phyloP scores from a whole-genome alignment of 2,888 invertebrate genomes.

The Drosophila subquinaria region DNA sequence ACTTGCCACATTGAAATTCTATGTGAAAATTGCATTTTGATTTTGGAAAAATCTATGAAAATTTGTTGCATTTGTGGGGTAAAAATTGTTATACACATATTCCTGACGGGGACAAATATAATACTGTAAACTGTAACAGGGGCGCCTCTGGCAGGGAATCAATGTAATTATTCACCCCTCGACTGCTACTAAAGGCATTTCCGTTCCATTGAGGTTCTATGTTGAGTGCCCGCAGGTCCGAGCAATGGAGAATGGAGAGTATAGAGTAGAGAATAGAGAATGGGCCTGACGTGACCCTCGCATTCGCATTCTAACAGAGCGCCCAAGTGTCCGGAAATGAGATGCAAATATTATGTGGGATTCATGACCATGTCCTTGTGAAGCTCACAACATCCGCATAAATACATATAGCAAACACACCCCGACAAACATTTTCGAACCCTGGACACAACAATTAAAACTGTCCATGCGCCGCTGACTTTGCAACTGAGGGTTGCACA shows the following conservation, averaged over 20 bases:
- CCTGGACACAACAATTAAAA: slow-evolving; percentile 66
- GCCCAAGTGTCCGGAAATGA: slow-evolving; percentile 85
- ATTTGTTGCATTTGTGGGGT: slow-evolving; percentile 18
- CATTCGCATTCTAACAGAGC: slow-evolving; percentile 36
- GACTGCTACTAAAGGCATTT: slow-evolving; percentile 65
- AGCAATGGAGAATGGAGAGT: not conserved
- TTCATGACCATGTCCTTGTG: slow-evolving; percentile 83
- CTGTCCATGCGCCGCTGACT: slow-evolving; percentile 69
- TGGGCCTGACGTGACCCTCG: slow-evolving; percentile 58
- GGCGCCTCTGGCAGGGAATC: slow-evolving; percentile 54
- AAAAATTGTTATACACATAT: slow-evolving; percentile 5
- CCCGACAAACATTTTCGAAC: slow-evolving; percentile 33
- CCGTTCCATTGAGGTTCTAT: slow-evolving; percentile 54
- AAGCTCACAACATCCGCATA: slow-evolving; percentile 51
- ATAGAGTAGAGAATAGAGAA: not conserved
- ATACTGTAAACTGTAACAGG: slow-evolving; percentile 16
- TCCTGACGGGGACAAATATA: not conserved
- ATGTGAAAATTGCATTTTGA: slow-evolving; percentile 62
- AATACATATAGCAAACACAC: slow-evolving; percentile 20
- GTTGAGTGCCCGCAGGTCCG: slow-evolving; percentile 50
- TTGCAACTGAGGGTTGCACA: slow-evolving; percentile 67
- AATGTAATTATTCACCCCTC: slow-evolving; percentile 77
- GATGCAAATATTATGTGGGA: slow-evolving; percentile 86
- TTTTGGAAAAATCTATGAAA: slow-evolving; percentile 34
- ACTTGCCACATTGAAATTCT: slow-evolving; percentile 50